Evolutionary conservation across 1,140 invertebrate species (phyloP).

Genomic region (Dendrolimus kikuchii): DNA sequence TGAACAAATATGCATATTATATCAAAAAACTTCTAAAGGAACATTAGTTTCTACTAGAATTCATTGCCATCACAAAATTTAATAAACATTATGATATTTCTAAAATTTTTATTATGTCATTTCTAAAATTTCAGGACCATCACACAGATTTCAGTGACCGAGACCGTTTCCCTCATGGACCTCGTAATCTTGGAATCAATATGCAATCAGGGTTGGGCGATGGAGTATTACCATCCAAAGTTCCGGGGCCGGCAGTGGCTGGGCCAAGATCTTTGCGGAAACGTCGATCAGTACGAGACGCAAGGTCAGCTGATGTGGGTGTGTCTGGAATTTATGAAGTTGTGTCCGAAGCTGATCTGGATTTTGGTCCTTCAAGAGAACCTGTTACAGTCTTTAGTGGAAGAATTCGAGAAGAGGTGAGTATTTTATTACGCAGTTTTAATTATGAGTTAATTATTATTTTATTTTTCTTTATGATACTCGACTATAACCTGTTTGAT

Average conservation of each 20-base stretch:
- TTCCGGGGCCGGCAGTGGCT: constrained; percentile 69
- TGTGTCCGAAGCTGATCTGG: constrained; percentile 92
- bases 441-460: no score
- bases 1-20: no score
- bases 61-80: neutral
- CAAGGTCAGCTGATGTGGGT: constrained; percentile 86
- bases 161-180: constrained; percentile 88
- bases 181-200: constrained; percentile 78
- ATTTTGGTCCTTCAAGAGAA: constrained; percentile 89
- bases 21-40: no score
- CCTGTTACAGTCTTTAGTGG: constrained; percentile 91
- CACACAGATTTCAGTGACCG: constrained; percentile 72
- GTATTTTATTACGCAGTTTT: neutral
- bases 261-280: constrained; percentile 73
- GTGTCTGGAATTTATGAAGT: constrained; percentile 91
- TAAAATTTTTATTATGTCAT: constrained; percentile 14
- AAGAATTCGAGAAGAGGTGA: constrained; percentile 86
- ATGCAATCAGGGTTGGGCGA: constrained; percentile 40
- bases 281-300: constrained; percentile 80
- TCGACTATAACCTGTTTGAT: no score
- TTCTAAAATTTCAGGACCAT: constrained; percentile 66
- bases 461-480: no score
- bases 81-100: neutral
- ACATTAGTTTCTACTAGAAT: neutral
- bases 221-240: constrained; percentile 40